Base-by-base conservation (phyloP, 64 coral and sea anemone genomes). In the Montipora capricornis region DNA sequence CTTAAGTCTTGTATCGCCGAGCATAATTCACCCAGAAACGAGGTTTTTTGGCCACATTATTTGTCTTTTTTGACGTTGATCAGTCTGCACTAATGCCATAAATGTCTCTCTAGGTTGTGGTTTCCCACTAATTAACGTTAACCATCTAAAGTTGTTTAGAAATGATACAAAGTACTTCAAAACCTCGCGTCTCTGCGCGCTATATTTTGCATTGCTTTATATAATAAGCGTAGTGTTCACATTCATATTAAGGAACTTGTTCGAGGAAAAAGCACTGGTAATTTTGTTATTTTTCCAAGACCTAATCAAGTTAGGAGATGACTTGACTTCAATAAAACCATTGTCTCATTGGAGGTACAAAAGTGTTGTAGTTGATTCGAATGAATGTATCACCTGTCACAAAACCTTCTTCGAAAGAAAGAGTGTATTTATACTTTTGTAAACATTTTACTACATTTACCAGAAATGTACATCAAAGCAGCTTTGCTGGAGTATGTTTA, bases 311-410 rank as follows among this genome's bases (percentile, higher is more conserved):
- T 26, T 82, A 61, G 19, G 9, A 49, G 7, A 86, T 5, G 17
- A 57, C 53, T 47, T 50, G 16, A 29, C 66, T 52, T 86, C 17
- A 86, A 70, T 71, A 46, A 14, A 37, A 17, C 19, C 19, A 51
- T 86, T 86, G 82, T 86, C 70, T 86, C 47, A 20, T 70, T 86
- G 71, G 50, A 60, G 82, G 82, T 71, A 44, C 46, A 71, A 71
- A 86, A 68, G n/a, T 55, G 58, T 82, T 82, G 64, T 45, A 44
- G 55, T 64, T 82, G 37, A 20, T 86, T 86, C 48, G 50, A 44
- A 50, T 86, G 82, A 86, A 71, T 86, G 50, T 3, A 71, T 45
- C 82, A 86, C 82, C 82, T 86, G 82, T 20, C 66, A 49, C 4
- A 9, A 0, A 47, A 51, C 45, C 46, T 82, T 37, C 3, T 61